phyloP scores from a whole-genome alignment of 2,797 vertebrate genomes.

The Poeciliopsis infans region DNA sequence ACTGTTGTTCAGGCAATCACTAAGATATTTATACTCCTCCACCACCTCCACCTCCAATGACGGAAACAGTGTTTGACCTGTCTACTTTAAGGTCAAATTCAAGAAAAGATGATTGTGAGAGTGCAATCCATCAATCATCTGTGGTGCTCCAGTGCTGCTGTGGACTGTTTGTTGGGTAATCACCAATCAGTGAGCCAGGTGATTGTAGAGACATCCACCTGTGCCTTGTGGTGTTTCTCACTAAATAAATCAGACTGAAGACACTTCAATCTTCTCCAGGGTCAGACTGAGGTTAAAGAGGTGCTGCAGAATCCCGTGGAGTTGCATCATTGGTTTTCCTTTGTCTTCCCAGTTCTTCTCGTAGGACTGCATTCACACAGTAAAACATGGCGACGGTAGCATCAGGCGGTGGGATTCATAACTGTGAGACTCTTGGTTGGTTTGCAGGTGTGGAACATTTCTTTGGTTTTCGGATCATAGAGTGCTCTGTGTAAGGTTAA shows the following conservation, averaged over 20 bases:
- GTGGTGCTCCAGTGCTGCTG: background rate
- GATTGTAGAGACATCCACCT: background rate
- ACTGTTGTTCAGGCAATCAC: background rate
- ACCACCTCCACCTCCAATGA: background rate
- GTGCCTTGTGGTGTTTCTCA: background rate
- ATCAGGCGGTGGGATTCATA: background rate
- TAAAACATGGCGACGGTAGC: background rate
- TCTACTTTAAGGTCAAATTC: background rate
- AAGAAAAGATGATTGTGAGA: background rate
- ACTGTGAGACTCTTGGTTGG: background rate
- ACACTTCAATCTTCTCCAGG: background rate
- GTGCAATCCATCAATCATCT: background rate
- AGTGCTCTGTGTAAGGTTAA: background rate
- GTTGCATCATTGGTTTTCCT: background rate
- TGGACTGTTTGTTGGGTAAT: background rate
- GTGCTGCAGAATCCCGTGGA: background rate
- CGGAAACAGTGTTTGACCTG: background rate
- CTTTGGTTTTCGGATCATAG: background rate
- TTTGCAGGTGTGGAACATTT: background rate
- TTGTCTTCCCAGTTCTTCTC: background rate
- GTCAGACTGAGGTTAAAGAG: background rate
- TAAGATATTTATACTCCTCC: background rate
- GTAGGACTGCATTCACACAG: background rate
- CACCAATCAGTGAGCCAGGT: background rate
- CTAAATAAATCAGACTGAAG: background rate